Evolutionary conservation across 2,113 vertebrate species (phyloP).

Genomic region (Microtus montanus): DNA sequence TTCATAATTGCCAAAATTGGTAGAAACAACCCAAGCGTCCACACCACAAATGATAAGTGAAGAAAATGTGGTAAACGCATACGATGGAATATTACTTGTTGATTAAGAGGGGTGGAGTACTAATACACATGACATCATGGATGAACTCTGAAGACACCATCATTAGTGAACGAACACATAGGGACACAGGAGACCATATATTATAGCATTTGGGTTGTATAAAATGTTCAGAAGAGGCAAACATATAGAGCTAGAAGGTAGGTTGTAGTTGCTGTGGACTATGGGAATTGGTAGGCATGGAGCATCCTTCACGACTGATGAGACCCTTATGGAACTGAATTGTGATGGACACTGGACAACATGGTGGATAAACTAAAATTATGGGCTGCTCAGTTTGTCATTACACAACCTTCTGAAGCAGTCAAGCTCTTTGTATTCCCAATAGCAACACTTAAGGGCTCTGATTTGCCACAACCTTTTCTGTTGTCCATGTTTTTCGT

Average conservation of each 20-base stretch:
- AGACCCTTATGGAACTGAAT: slow-evolving; percentile 4
- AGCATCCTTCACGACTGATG: background rate
- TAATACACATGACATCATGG: background rate
- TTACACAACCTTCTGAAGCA: background rate
- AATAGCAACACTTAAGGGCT: background rate
- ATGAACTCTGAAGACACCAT: background rate
- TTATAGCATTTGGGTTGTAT: background rate
- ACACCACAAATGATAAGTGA: background rate
- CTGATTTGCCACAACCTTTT: background rate
- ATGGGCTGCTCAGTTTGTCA: background rate
- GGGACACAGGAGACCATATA: background rate
- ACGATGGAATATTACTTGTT: background rate
- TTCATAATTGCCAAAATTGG: background rate
- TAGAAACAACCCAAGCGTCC: background rate
- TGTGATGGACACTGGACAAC: background rate
- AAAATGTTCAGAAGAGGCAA: slow-evolving; percentile 22
- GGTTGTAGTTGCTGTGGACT: background rate
- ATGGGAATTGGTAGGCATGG: background rate
- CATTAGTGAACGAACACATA: background rate
- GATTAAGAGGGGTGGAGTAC: background rate
- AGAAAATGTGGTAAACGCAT: background rate
- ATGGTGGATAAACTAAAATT: background rate
- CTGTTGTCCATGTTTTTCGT: background rate
- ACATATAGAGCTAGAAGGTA: background rate
- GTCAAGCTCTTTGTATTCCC: background rate